A percentile compares a stretch with the other conserved stretches of the same genome.
Conservation (phyloP, 2,113 vertebrate genomes). For the Cebus imitator region DNA sequence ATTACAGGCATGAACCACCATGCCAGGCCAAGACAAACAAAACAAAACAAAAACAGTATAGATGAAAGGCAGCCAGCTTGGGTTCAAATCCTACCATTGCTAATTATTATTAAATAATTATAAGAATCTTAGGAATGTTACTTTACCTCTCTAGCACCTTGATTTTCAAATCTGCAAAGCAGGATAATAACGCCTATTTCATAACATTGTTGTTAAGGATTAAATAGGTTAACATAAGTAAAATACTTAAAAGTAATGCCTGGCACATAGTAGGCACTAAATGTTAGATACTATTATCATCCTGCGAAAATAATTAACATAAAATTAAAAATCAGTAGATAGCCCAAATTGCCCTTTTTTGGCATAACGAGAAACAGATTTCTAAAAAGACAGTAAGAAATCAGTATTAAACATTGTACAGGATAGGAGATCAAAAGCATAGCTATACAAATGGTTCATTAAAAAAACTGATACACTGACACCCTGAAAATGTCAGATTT, state of each 20-base stretch:
- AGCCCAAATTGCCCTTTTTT: background rate
- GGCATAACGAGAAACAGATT: conserved; percentile 1
- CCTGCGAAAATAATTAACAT: conserved; percentile 23
- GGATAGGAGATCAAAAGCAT: background rate
- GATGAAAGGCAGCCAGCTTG: background rate
- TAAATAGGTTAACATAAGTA: background rate
- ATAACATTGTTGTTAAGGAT: background rate
- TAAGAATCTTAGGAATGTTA: background rate
- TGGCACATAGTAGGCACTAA: background rate
- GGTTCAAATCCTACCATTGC: background rate
- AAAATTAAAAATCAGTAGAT: background rate
- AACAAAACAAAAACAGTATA: background rate
- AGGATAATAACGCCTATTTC: background rate
- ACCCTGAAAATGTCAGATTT: background rate
- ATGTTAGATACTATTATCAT: background rate
- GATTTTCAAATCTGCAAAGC: background rate
- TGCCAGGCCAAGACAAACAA: too few relatives aligned
- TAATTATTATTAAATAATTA: background rate
- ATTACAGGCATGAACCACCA: too few relatives aligned
- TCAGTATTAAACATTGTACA: background rate
- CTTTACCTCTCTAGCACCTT: background rate
- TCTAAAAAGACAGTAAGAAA: background rate
- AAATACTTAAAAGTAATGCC: background rate
- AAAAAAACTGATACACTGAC: background rate
- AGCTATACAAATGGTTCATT: background rate